phyloP scores from a whole-genome alignment of 2,113 vertebrate species.

The Campylomormyrus numenius region DNA sequence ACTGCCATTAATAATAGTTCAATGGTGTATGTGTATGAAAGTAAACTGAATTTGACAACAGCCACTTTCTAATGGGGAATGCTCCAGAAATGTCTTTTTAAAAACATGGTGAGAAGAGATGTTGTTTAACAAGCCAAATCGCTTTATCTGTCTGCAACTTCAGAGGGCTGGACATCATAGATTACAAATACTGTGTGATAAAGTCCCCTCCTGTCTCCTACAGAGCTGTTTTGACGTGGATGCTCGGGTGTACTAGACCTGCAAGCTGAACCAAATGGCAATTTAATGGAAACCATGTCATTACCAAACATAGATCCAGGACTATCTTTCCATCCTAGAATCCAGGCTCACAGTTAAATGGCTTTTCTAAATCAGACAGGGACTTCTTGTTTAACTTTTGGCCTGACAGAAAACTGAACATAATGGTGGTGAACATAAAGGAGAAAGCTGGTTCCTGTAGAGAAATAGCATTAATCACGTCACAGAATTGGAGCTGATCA shows the following conservation, averaged over 20 bases:
- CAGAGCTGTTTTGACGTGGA: constrained; percentile 6
- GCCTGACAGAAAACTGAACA: neutral
- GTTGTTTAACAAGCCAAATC: neutral
- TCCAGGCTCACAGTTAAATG: neutral
- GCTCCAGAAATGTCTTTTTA: neutral
- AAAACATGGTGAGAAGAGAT: neutral
- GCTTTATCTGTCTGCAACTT: constrained; percentile 45
- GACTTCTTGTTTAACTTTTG: neutral
- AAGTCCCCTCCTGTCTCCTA: constrained; percentile 21
- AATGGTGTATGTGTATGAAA: neutral
- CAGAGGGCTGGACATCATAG: constrained; percentile 45
- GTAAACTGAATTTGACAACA: neutral
- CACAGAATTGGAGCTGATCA: neutral
- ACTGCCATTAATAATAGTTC: neutral
- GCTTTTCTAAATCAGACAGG: neutral
- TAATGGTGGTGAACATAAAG: neutral
- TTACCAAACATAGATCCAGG: constrained; percentile 18
- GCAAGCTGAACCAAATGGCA: neutral
- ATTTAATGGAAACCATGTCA: constrained; percentile 13
- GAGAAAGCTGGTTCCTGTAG: neutral
- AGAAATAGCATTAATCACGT: neutral
- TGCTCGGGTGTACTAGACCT: constrained; percentile 2
- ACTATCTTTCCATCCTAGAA: neutral
- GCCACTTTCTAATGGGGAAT: neutral
- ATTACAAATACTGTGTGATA: constrained; percentile 44